A percentile compares a stretch with the other conserved stretches of the same genome.
These are phyloP conservation scores for Geococcyx californianus DNA, from an alignment of 2,113 vertebrate species.

Conservation along the genomic window DNA sequence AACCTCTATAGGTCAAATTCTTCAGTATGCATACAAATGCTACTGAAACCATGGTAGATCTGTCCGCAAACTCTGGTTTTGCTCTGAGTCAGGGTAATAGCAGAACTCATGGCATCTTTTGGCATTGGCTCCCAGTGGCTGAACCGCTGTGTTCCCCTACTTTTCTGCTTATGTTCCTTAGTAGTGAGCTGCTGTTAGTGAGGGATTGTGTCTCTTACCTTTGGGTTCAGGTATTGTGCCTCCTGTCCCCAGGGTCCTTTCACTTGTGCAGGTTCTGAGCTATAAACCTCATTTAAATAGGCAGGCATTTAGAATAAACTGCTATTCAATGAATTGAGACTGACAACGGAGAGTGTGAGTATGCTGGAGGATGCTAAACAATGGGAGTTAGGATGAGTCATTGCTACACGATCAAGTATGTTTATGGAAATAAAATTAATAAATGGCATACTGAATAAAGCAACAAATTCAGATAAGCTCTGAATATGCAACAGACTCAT, in stretches of 20 bases:
- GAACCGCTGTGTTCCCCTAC: neutral
- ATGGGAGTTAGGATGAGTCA: neutral
- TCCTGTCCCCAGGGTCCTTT: neutral
- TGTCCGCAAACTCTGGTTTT: neutral
- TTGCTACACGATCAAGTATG: neutral
- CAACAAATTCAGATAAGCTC: neutral
- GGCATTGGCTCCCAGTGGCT: neutral
- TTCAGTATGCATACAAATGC: neutral
- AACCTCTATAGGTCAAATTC: neutral
- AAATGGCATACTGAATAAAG: neutral
- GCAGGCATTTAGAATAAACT: neutral
- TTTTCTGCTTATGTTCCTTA: neutral
- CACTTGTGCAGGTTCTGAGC: neutral
- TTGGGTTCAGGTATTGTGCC: neutral
- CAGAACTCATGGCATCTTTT: neutral
- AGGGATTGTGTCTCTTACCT: neutral
- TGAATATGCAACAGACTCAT: neutral
- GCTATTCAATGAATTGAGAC: neutral
- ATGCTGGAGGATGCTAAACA: neutral
- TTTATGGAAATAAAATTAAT: neutral
- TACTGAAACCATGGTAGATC: neutral
- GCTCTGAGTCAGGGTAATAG: neutral
- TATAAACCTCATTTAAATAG: neutral
- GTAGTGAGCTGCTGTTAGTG: neutral
- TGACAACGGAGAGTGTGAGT: neutral